Conservation (phyloP, 2,113 vertebrate species). For the Muscicapa adusta region DNA sequence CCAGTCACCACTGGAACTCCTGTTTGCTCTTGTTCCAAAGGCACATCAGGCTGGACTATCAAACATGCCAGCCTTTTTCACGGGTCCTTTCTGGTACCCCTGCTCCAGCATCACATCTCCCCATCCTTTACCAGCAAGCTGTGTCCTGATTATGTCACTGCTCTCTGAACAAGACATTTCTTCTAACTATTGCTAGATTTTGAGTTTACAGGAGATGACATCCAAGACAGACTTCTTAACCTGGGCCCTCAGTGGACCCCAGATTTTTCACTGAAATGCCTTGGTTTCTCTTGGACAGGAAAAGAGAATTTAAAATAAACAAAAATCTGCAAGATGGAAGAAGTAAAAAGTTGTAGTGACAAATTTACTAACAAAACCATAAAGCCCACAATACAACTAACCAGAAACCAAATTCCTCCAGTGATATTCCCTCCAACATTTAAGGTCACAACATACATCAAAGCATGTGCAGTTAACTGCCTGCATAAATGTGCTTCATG, state of each 20-base stretch:
- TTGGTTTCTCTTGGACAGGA: background rate
- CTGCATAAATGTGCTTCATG: background rate
- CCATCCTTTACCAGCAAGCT: background rate
- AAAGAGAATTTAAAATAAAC: background rate
- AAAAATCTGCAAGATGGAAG: background rate
- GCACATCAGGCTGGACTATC: background rate
- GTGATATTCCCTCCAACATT: background rate
- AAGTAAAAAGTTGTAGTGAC: background rate
- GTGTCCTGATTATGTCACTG: background rate
- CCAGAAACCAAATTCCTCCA: background rate
- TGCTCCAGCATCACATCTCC: accelerated
- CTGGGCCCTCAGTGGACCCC: background rate
- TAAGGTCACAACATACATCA: background rate
- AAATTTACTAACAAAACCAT: background rate
- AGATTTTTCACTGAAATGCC: background rate
- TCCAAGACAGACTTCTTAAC: background rate
- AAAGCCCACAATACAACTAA: background rate
- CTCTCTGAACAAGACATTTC: background rate
- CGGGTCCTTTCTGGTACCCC: background rate
- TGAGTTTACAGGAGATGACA: background rate
- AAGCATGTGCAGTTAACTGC: background rate
- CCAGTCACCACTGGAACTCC: background rate
- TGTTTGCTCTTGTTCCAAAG: background rate
- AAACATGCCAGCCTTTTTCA: background rate
- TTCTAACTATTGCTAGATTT: background rate